A percentile compares a stretch with the other conserved stretches of the same genome.
These are phyloP conservation scores for Puntigrus tetrazona DNA, from an alignment of 2,113 vertebrate species.

Conservation along the genomic window DNA sequence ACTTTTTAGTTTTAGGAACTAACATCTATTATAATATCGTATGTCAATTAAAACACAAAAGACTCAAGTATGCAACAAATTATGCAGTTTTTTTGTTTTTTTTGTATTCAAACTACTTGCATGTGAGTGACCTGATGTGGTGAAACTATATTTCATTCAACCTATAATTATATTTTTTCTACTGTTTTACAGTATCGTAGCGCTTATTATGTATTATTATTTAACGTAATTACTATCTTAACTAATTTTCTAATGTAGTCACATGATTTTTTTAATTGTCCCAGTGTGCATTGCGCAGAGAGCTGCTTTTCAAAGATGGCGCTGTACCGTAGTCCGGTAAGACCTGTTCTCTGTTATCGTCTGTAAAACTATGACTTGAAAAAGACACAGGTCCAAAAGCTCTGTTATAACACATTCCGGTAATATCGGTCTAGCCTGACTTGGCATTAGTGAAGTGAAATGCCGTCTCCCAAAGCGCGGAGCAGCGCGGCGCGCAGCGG, in stretches of 20 bases:
- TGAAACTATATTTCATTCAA: not conserved
- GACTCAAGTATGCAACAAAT: not conserved
- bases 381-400: not conserved
- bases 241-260: constrained; percentile 14
- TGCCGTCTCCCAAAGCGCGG: constrained; percentile 80
- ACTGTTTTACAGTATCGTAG: not conserved
- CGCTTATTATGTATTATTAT: too few relatives aligned
- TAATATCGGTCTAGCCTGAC: not conserved
- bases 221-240: not conserved
- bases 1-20: not conserved
- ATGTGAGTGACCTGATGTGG: not conserved
- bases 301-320: constrained; percentile 69
- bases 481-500: constrained; percentile 66
- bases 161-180: too few relatives aligned
- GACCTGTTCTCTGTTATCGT: constrained; percentile 60
- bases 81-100: not conserved
- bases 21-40: not conserved
- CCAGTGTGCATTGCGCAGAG: constrained; percentile 11
- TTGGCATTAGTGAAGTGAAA: constrained; percentile 35
- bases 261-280: constrained; percentile 33
- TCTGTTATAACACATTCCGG: not conserved
- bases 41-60: not conserved
- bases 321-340: not conserved
- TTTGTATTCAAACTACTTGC: not conserved
- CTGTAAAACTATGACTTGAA: constrained; percentile 56